Percentiles rank a stretch among this genome's conserved stretches.
phyloP scores from a whole-genome alignment of 2,113 vertebrate species.

The Eonycteris spelaea region DNA sequence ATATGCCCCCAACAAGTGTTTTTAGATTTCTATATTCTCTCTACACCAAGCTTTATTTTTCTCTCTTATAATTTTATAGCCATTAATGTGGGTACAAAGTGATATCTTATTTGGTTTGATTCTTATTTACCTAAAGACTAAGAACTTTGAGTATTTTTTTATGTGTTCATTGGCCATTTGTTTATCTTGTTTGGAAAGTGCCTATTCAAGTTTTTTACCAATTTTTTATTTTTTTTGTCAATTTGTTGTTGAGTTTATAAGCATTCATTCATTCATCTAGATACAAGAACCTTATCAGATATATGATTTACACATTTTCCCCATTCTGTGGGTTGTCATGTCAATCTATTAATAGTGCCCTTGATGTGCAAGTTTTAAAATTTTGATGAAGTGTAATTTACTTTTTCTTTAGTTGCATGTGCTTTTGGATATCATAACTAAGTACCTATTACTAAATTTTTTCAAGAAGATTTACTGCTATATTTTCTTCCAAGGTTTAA shows the following conservation, averaged over 20 bases:
- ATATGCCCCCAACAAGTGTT: neutral
- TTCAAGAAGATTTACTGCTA: neutral
- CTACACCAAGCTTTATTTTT: neutral
- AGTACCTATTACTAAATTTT: neutral
- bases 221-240: neutral
- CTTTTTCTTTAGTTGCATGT: neutral
- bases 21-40: neutral
- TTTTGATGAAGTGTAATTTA: neutral
- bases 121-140: neutral
- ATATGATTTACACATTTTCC: neutral
- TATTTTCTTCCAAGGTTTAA: neutral
- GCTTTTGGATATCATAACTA: neutral
- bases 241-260: neutral
- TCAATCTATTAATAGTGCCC: neutral
- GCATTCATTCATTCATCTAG: neutral
- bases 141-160: neutral
- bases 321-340: neutral
- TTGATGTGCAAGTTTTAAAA: neutral
- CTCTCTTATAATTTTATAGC: neutral
- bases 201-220: neutral
- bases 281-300: neutral
- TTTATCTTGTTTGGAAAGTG: neutral
- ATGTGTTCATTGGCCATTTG: neutral
- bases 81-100: neutral
- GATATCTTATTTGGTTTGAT: neutral